Conservation (phyloP, 2,113 vertebrate genomes). For the Epinephelus fuscoguttatus region DNA sequence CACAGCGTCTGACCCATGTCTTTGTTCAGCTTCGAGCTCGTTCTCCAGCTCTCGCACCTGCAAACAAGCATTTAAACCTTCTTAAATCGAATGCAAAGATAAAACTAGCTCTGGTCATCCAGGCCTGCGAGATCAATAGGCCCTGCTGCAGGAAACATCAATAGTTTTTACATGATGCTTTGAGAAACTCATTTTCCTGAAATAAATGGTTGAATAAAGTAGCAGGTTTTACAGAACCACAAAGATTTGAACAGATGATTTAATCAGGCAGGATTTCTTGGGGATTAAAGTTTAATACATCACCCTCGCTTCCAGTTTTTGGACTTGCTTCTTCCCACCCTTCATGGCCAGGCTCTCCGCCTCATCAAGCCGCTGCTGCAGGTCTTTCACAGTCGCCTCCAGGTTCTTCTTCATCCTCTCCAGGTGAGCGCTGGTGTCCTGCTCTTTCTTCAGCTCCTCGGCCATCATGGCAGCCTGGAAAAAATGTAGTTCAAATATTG, state of each 20-base stretch:
- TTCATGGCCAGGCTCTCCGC: slow-evolving; percentile 85
- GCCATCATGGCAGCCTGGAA: slow-evolving; percentile 80
- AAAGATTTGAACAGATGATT: neutral
- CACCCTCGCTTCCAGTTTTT: slow-evolving; percentile 82
- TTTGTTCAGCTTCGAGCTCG: slow-evolving; percentile 62
- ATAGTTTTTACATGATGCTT: neutral
- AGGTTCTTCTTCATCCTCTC: slow-evolving; percentile 64
- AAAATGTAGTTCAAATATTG: fast-evolving
- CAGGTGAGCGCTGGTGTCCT: slow-evolving; percentile 40
- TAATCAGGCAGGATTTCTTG: neutral
- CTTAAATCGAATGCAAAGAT: too few relatives aligned
- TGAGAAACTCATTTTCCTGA: neutral
- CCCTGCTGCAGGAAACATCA: neutral
- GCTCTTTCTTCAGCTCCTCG: slow-evolving; percentile 53
- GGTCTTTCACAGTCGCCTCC: slow-evolving; percentile 54
- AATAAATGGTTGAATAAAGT: neutral
- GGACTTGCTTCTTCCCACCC: slow-evolving; percentile 85
- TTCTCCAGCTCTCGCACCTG: slow-evolving; percentile 67
- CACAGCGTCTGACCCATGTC: slow-evolving; percentile 16
- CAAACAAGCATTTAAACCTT: neutral
- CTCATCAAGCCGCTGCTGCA: slow-evolving; percentile 73
- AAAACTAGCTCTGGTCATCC: too few relatives aligned
- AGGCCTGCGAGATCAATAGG: too few relatives aligned
- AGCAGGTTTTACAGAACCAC: neutral
- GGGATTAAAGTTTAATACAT: neutral